phyloP scores from a whole-genome alignment of 2,888 invertebrate genomes.

The Gasteruption jaculator region DNA sequence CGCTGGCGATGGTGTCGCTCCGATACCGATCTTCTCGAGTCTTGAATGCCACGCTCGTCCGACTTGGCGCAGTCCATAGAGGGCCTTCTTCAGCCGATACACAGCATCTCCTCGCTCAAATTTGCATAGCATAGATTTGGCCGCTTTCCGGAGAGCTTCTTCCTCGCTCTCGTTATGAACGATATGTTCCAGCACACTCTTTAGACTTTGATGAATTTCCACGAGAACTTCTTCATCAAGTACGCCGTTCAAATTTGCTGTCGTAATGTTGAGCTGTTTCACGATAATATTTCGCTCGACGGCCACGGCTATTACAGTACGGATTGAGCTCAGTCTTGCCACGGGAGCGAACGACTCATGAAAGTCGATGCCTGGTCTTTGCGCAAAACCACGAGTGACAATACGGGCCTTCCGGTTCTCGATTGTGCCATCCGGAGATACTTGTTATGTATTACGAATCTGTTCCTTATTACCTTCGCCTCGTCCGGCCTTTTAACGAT shows the following conservation, averaged over 20 bases:
- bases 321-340: no score
- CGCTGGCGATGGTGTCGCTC: slow-evolving; percentile 12
- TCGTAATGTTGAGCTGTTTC: slow-evolving; percentile 22
- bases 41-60: slow-evolving; percentile 20
- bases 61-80: slow-evolving; percentile 25
- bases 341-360: no score
- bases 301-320: no score
- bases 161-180: not conserved
- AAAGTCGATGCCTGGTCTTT: no score
- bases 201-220: slow-evolving; percentile 16
- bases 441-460: slow-evolving; percentile 17
- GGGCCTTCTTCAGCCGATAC: slow-evolving; percentile 15
- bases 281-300: slow-evolving; percentile 18
- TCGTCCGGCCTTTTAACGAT: slow-evolving; percentile 14
- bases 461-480: slow-evolving; percentile 10
- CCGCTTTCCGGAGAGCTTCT: no score
- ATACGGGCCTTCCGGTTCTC: no score
- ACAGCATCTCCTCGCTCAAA: slow-evolving; percentile 14
- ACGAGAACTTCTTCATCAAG: slow-evolving; percentile 21
- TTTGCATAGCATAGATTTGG: no score
- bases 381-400: no score
- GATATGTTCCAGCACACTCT: slow-evolving; percentile 7
- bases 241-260: slow-evolving; percentile 24
- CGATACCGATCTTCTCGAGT: slow-evolving; percentile 8
- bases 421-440: slow-evolving; percentile 9